phyloP scores from a whole-genome alignment of 2,113 vertebrate species.

The Bothrops jararaca region DNA sequence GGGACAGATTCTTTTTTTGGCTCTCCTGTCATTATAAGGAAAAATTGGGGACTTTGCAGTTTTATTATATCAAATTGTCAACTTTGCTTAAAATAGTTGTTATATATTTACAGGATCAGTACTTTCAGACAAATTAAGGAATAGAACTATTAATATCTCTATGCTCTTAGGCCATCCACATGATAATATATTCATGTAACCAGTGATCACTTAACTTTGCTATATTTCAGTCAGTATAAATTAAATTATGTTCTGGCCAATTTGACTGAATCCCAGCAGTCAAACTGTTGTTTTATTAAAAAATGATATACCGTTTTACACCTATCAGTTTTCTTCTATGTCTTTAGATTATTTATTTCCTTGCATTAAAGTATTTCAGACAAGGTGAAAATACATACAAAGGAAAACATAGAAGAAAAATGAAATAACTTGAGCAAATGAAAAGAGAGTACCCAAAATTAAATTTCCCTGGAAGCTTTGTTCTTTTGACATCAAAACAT shows the following conservation, averaged over 20 bases:
- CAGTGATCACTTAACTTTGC: slow-evolving; percentile 79
- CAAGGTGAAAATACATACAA: neutral
- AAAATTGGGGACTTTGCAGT: slow-evolving; percentile 43
- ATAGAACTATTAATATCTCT: slow-evolving; percentile 65
- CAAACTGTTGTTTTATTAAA: neutral
- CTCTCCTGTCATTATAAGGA: slow-evolving; percentile 17
- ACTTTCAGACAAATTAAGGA: slow-evolving; percentile 40
- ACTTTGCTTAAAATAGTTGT: slow-evolving; percentile 42
- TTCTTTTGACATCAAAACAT: neutral
- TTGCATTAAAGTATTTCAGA: neutral
- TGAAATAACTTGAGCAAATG: neutral
- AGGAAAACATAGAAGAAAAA: neutral
- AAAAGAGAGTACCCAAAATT: neutral
- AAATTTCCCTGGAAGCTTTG: neutral
- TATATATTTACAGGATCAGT: slow-evolving; percentile 49
- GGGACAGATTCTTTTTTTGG: neutral
- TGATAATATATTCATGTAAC: slow-evolving; percentile 70
- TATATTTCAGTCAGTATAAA: slow-evolving; percentile 70
- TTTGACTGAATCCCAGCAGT: neutral
- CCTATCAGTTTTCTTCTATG: neutral
- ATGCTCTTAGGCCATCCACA: slow-evolving; percentile 42
- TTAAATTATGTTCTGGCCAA: slow-evolving; percentile 60
- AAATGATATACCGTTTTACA: neutral
- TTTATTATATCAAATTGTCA: slow-evolving; percentile 29
- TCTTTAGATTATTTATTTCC: neutral